phyloP scores from a whole-genome alignment of 2,797 vertebrate genomes.

The Poeciliopsis infans region DNA sequence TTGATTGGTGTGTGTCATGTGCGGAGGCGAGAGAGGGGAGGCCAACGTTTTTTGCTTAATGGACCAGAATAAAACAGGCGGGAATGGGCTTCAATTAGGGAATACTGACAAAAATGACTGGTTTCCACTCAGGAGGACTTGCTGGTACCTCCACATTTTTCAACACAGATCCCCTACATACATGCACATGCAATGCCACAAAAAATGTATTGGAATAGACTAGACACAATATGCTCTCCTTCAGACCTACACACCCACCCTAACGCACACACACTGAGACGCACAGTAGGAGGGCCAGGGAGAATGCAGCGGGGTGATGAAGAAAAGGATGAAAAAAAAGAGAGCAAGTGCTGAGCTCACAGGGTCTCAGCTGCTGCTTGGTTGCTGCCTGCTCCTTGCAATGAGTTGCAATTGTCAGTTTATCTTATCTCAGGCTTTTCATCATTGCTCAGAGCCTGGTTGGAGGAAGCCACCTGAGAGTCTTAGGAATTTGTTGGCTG shows the following conservation, averaged over 20 bases:
- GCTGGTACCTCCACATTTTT: constrained; percentile 38
- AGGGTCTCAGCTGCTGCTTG: constrained; percentile 95
- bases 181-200: constrained; percentile 17
- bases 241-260: constrained; percentile 34
- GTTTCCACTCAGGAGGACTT: constrained; percentile 77
- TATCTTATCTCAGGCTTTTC: constrained; percentile 99
- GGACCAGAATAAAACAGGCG: constrained; percentile 93
- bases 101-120: constrained; percentile 85
- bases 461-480: constrained; percentile 97
- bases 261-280: constrained; percentile 50
- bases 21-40: constrained; percentile 85
- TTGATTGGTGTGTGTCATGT: constrained; percentile 92
- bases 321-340: constrained; percentile 59
- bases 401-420: constrained; percentile 99
- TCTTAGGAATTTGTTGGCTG: constrained; percentile 92
- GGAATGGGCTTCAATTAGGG: constrained; percentile 93
- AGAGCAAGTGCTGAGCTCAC: constrained; percentile 81
- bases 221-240: constrained; percentile 40
- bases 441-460: constrained; percentile 93
- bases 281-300: constrained; percentile 71
- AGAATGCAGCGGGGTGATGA: constrained; percentile 81
- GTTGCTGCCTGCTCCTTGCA: constrained; percentile 90
- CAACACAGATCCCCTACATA: constrained; percentile 40
- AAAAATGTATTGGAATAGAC: constrained; percentile 37
- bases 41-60: constrained; percentile 91